These are phyloP conservation scores for Lethrus apterus DNA, from an alignment of 1,140 invertebrate species.

Conservation along the genomic window DNA sequence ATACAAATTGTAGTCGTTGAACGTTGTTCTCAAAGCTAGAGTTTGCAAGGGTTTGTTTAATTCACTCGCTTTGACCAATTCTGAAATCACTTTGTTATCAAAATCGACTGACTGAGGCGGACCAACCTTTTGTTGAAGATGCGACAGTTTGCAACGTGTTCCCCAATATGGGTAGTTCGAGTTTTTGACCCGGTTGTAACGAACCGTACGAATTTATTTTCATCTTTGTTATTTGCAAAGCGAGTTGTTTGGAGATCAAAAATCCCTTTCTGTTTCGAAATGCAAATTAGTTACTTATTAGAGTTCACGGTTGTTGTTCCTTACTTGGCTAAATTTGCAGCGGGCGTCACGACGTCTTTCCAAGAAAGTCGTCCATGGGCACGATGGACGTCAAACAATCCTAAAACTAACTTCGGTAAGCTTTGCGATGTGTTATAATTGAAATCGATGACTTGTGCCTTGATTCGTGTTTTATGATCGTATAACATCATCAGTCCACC, in stretches of 20 bases:
- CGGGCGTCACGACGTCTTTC: conserved; percentile 56
- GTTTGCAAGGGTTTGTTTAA: not conserved
- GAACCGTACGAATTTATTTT: not conserved
- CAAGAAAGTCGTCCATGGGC: conserved; percentile 57
- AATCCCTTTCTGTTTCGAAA: conserved; percentile 5
- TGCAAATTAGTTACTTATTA: too few species aligned
- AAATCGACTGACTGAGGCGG: not conserved
- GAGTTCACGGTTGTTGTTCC: too few species aligned
- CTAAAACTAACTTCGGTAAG: conserved; percentile 52
- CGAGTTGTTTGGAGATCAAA: conserved; percentile 5
- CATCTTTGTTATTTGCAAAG: conserved; percentile 1
- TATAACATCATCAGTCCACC: conserved; percentile 67
- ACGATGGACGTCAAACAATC: conserved; percentile 52
- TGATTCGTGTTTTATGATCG: conserved; percentile 49
- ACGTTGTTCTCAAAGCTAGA: conserved; percentile 10
- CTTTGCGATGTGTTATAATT: conserved; percentile 38
- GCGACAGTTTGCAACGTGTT: not conserved
- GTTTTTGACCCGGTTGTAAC: conserved; percentile 2
- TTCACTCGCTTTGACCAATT: not conserved
- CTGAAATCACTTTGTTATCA: not conserved
- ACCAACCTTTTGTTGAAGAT: not conserved
- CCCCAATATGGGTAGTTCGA: not conserved
- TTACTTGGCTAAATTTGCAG: conserved; percentile 55
- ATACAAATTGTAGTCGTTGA: conserved; percentile 37
- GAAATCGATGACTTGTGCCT: conserved; percentile 52